Percentiles rank a stretch among this genome's conserved stretches.
Evolutionary conservation across 2,888 invertebrate genomes (phyloP).

Genomic region (Orthosia gracilis): DNA sequence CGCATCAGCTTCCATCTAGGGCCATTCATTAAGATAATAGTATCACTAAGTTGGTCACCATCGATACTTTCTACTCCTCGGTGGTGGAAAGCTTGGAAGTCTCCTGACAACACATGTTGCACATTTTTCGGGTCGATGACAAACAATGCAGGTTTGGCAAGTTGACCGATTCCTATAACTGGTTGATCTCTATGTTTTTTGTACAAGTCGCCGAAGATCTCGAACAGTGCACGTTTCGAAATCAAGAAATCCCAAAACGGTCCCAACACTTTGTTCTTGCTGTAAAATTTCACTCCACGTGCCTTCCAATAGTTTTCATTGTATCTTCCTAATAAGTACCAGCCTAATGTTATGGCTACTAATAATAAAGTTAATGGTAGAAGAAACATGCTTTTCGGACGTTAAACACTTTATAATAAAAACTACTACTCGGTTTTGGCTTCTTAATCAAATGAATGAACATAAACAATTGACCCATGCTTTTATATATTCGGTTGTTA

Average conservation of each 20-base stretch:
- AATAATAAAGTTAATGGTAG: slow-evolving; percentile 34
- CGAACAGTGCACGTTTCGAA: slow-evolving; percentile 36
- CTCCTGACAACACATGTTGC: slow-evolving; percentile 69
- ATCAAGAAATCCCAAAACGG: slow-evolving; percentile 66
- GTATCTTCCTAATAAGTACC: slow-evolving; percentile 49
- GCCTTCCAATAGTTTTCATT: slow-evolving; percentile 76
- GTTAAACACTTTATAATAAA: not conserved
- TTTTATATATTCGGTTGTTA: slow-evolving; percentile 32
- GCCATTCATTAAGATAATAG: slow-evolving; percentile 74
- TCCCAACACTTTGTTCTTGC: slow-evolving; percentile 53
- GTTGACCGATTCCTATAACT: slow-evolving; percentile 69
- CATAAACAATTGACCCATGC: not conserved
- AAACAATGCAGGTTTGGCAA: slow-evolving; percentile 64
- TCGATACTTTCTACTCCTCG: slow-evolving; percentile 70
- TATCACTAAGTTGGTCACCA: slow-evolving; percentile 73
- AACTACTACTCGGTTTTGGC: not conserved
- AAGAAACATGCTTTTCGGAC: slow-evolving; percentile 26
- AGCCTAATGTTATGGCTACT: slow-evolving; percentile 13
- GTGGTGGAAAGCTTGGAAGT: slow-evolving; percentile 74
- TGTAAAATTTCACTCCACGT: slow-evolving; percentile 67
- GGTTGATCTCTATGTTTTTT: slow-evolving; percentile 71
- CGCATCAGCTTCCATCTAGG: slow-evolving; percentile 80
- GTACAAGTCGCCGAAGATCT: slow-evolving; percentile 68
- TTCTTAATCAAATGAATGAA: slow-evolving; percentile 11
- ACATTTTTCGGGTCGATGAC: slow-evolving; percentile 71